phyloP scores from a whole-genome alignment of 1,140 invertebrate species.

The Lucilia sericata region DNA sequence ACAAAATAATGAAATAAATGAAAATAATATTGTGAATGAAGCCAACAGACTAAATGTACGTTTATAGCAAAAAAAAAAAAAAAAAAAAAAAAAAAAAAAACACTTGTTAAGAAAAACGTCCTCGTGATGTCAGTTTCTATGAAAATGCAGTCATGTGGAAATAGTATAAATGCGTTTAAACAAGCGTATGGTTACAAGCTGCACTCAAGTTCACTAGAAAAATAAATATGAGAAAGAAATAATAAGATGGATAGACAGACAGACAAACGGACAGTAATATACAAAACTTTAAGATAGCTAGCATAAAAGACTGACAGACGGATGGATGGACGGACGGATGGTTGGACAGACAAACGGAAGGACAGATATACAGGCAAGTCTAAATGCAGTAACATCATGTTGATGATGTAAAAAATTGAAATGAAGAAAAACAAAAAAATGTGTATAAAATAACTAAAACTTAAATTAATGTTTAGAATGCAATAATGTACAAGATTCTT shows the following conservation, averaged over 20 bases:
- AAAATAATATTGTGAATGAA: slow-evolving; percentile 25
- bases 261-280: background rate
- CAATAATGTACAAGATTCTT: background rate
- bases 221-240: background rate
- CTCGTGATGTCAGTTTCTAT: slow-evolving; percentile 28
- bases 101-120: slow-evolving; percentile 26
- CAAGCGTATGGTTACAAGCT: slow-evolving; percentile 11
- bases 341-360: background rate
- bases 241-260: background rate
- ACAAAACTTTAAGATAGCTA: background rate
- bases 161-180: slow-evolving; percentile 29
- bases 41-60: background rate
- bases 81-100: background rate
- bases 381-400: slow-evolving; percentile 23
- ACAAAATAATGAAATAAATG: background rate
- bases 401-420: slow-evolving; percentile 24
- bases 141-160: slow-evolving; percentile 3
- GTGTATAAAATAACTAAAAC: background rate
- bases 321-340: background rate
- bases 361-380: background rate
- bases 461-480: slow-evolving; percentile 22
- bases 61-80: background rate
- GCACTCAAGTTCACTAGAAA: background rate
- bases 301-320: background rate
- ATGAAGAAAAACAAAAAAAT: background rate